Base-by-base conservation (phyloP, 2,113 vertebrate genomes). In the Syrrhaptes paradoxus region DNA sequence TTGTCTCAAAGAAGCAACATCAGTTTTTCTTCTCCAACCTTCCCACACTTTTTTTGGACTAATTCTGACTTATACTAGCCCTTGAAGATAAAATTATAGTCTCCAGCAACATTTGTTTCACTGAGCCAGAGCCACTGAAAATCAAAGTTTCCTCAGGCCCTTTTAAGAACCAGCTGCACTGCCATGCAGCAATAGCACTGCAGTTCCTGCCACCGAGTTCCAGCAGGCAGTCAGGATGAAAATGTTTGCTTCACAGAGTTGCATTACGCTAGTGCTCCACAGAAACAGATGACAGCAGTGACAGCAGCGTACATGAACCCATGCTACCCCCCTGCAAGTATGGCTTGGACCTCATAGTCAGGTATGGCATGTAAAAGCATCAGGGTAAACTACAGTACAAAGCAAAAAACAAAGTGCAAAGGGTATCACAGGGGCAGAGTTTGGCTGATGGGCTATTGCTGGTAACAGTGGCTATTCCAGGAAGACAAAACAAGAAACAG, bases 241-340 rank as follows among this genome's bases (percentile, higher is more conserved):
- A 51, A 51, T 12, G 9, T 34, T 83, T 25, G 26, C 16, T 36
- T 34, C 67, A 14, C 0, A 0, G 67, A 48, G 54, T 32, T 54
- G 68, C n/a, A 26, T 14, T 19, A 31, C 1, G 1, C 10, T 0
- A 5, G 2, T 0, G 45, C 51, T 26, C 0, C 0, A 18, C 2
- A 2, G 31, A 43, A 54, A 86, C 17, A 11, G 0, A 31, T 21
- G 73, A 10, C 73, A 85, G 80, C 51, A 81, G 34, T 21, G 73
- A 10, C 73, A 85, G 80, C 51, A 81, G 34, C 1, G 1, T 29
- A 26, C 22, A 2, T 0, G 36, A 86, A 48, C 46, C n/a, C 18
- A 3, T 18, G 25, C 4, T 54, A 29, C 6, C 2, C 31, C 18
- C 17, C 46, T 31, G 28, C 55, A 58, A 45, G 28, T 28, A 18